These are phyloP conservation scores for Panagrolaimus sp. DNA, from an alignment of 1,140 invertebrate genomes.

Conservation along the genomic window DNA sequence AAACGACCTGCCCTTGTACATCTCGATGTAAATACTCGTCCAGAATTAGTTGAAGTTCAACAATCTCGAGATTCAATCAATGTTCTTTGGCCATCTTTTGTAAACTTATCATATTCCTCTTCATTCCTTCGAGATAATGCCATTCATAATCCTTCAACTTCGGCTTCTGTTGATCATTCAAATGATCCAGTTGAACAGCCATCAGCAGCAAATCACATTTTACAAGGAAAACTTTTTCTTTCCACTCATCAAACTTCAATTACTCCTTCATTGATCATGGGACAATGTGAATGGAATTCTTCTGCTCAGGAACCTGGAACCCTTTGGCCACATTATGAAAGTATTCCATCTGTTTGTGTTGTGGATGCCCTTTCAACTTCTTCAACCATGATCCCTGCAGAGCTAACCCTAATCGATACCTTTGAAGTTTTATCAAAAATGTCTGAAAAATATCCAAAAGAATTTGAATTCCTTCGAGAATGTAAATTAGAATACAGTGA, in stretches of 20 bases:
- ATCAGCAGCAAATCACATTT: background rate
- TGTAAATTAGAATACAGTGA: constrained; percentile 34
- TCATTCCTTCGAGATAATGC: constrained; percentile 37
- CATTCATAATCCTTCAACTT: background rate
- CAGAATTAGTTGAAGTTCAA: constrained; percentile 26
- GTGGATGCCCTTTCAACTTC: constrained; percentile 26
- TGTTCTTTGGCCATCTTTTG: constrained; percentile 28
- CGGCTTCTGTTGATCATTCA: background rate
- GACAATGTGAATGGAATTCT: constrained; percentile 29
- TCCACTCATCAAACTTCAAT: constrained; percentile 10
- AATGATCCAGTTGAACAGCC: background rate
- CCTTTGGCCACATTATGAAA: constrained; percentile 36
- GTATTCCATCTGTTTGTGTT: constrained; percentile 27
- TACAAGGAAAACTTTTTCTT: constrained; percentile 5
- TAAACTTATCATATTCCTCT: constrained; percentile 27
- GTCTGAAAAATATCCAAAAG: constrained; percentile 15
- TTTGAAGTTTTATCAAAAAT: constrained; percentile 21
- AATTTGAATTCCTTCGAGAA: constrained; percentile 31
- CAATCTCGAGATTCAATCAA: constrained; percentile 26
- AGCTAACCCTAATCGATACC: constrained; percentile 33
- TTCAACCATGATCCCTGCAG: constrained; percentile 19
- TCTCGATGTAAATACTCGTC: constrained; percentile 33
- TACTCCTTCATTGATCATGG: constrained; percentile 17
- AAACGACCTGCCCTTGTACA: constrained; percentile 34
- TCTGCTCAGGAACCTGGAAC: constrained; percentile 33